Evolutionary conservation across 2,888 invertebrate genomes (phyloP).

Genomic region (Lobophora halterata): DNA sequence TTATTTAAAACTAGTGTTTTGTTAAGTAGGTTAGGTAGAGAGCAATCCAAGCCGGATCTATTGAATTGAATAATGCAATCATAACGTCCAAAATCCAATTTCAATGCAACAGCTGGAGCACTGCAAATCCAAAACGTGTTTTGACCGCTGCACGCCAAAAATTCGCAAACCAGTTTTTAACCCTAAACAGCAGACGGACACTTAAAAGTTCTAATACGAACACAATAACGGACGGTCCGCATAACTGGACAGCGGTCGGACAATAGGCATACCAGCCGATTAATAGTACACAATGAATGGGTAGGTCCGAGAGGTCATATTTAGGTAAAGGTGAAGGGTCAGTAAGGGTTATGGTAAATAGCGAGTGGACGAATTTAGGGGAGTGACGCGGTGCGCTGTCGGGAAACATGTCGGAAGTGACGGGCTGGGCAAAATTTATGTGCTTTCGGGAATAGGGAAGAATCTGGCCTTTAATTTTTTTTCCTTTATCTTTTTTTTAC

Average conservation of each 20-base stretch:
- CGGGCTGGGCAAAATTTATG: constrained; percentile 63
- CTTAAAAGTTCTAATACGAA: constrained; percentile 73
- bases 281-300: constrained; percentile 75
- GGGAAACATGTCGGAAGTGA: constrained; percentile 65
- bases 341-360: constrained; percentile 73
- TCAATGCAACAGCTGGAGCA: constrained; percentile 27
- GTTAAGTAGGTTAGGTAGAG: no score
- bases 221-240: constrained; percentile 57
- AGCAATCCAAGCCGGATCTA: no score
- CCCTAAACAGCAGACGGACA: constrained; percentile 53
- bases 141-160: constrained; percentile 33
- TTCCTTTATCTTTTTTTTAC: no score
- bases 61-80: no score
- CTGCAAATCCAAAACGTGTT: constrained; percentile 40
- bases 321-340: constrained; percentile 78
- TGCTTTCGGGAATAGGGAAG: constrained; percentile 41
- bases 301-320: constrained; percentile 72
- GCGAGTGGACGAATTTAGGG: constrained; percentile 60
- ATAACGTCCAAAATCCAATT: constrained; percentile 3
- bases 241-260: constrained; percentile 65
- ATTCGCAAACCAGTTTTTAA: constrained; percentile 50
- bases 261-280: constrained; percentile 73
- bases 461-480: no score
- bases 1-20: no score
- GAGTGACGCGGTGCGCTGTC: constrained; percentile 70